Base-by-base conservation (phyloP, 2,888 invertebrate species). In the Tribolium freemani region DNA sequence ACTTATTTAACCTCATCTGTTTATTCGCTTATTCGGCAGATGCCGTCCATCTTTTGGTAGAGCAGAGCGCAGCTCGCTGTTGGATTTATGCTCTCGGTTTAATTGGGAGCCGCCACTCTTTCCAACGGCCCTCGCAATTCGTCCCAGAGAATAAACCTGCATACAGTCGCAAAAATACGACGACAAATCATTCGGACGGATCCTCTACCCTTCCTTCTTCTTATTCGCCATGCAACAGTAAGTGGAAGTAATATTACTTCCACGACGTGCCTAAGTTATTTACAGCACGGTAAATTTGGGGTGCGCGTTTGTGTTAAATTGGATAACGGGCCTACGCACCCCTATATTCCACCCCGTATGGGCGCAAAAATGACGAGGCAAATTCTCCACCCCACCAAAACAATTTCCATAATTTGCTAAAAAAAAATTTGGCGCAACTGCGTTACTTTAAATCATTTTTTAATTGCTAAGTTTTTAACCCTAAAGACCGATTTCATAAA, bases 191-290 rank as follows among this genome's bases (percentile, higher is more conserved):
- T 83, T 79, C 84, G 82, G 83, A 82, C 83, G 75, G 78, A 76
- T 80, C 78, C 80, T 78, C 76, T 80, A 81, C 83, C 84, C 73
- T 73, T 83, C 84, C 73, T 73, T 82, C 83, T 82, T 83, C 82
- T 82, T 83, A 83, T 83, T 80, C 81, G 79, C 79, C 81, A 81
- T 82, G 82, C 83, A 82, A 83, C 83, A 84, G 83, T 83, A 83
- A 85, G 85, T 84, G 83, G 83, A 84, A 85, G 86, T 84, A 86
- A 86, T 86, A 86, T 85, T 84, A 83, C 84, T 84, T 84, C 84
- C 84, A 84, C 84, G 84, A 84, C 84, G 83, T 84, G 84, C 83
- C 85, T 84, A 85, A 86, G 84, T 86, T 87, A 87, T 87, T 86
- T 86, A 86, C 84, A 84, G 82, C 83, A 85, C 69, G 83, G 83